Conservation (phyloP, 2,797 vertebrate species). For the Tragelaphus oryx region DNA sequence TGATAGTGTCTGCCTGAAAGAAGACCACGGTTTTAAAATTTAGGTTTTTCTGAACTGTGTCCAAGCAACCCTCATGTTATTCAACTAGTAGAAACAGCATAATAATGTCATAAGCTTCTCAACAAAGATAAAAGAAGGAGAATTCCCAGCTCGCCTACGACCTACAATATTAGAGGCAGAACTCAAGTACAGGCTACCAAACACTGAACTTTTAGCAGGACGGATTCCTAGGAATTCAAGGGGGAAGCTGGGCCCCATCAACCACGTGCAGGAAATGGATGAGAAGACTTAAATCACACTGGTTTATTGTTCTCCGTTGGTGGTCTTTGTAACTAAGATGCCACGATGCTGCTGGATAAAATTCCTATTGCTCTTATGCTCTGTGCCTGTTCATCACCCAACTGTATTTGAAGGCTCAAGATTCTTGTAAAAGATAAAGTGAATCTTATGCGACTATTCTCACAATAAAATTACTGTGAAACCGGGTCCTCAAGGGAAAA, state of each 20-base stretch:
- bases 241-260: neutral
- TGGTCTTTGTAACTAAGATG: conserved; percentile 42
- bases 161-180: neutral
- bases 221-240: neutral
- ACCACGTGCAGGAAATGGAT: neutral
- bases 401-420: conserved; percentile 50
- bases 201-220: neutral
- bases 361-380: conserved; percentile 3
- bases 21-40: neutral
- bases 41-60: conserved; percentile 20
- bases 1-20: neutral
- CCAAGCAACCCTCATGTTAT: neutral
- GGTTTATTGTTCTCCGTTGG: conserved; percentile 37
- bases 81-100: neutral
- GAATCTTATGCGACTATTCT: conserved; percentile 61
- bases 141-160: neutral
- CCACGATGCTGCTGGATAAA: conserved; percentile 44
- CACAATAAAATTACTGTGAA: conserved; percentile 73
- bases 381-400: conserved; percentile 52
- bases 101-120: neutral
- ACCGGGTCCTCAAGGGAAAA: conserved; percentile 68
- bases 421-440: conserved; percentile 64
- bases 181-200: neutral
- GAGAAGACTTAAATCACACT: conserved; percentile 54
- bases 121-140: neutral